Conservation (phyloP, 2,888 invertebrate genomes). For the Acronicta aceris region DNA sequence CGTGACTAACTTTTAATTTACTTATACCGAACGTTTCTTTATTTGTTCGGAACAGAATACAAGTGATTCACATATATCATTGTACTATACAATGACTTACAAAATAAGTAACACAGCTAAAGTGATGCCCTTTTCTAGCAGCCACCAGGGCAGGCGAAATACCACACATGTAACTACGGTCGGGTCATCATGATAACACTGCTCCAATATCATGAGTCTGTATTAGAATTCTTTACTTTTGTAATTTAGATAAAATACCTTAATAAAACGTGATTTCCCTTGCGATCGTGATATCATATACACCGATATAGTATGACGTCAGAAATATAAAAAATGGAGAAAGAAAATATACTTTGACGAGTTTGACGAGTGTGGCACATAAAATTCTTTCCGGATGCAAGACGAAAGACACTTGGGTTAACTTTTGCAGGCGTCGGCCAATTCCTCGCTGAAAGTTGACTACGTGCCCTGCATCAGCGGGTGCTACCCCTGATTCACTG, state of each 20-base stretch:
- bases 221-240: conserved; percentile 41
- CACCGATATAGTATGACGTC: conserved; percentile 28
- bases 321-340: conserved; percentile 17
- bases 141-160: too few relatives aligned
- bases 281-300: conserved; percentile 41
- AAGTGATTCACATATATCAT: conserved; percentile 49
- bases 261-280: conserved; percentile 55
- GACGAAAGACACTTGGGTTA: conserved; percentile 56
- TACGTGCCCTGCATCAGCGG: conserved; percentile 67
- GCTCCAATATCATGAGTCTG: conserved; percentile 15
- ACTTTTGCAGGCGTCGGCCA: conserved; percentile 57
- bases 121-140: background rate
- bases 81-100: conserved; percentile 15
- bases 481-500: conserved; percentile 38
- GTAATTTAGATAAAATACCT: conserved; percentile 51
- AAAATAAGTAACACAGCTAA: background rate
- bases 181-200: background rate
- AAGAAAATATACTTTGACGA: conserved; percentile 46
- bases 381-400: conserved; percentile 49
- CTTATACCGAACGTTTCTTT: conserved; percentile 41
- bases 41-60: conserved; percentile 34
- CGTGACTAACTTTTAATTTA: conserved; percentile 53
- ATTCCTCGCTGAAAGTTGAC: conserved; percentile 61
- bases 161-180: background rate
- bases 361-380: conserved; percentile 44